These are phyloP conservation scores for Caenorhabditis macrosperma DNA, from an alignment of 2,888 invertebrate genomes.

Conservation along the genomic window DNA sequence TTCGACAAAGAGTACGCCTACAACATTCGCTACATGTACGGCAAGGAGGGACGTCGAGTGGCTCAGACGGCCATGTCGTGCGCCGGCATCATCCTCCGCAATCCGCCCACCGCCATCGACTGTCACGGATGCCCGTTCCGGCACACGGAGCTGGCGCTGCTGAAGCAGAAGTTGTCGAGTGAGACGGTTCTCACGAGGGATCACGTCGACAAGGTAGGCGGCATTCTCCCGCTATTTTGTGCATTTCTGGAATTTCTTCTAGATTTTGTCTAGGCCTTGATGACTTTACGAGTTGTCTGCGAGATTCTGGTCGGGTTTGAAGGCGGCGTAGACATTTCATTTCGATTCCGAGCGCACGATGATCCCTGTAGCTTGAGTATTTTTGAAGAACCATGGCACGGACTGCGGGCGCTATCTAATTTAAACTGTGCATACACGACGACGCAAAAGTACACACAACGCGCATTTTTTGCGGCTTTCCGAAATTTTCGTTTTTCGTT, in stretches of 20 bases:
- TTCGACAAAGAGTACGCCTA: slow-evolving; percentile 95
- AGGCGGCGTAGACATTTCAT: no score
- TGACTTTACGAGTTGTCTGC: no score
- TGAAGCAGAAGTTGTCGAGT: slow-evolving; percentile 82
- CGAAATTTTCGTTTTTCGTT: no score
- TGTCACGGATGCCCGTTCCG: slow-evolving; percentile 95
- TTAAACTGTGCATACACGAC: no score
- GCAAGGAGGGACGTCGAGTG: slow-evolving; percentile 90
- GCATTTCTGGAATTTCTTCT: no score
- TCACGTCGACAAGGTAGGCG: slow-evolving; percentile 62
- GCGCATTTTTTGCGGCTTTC: no score
- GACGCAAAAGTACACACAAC: no score
- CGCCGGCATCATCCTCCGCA: slow-evolving; percentile 88
- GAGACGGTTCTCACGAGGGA: slow-evolving; percentile 62
- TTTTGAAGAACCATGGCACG: no score
- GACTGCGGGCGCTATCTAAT: no score
- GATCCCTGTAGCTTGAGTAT: no score
- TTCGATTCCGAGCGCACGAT: no score
- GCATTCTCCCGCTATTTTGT: not conserved
- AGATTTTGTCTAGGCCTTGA: no score
- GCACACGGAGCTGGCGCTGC: slow-evolving; percentile 86
- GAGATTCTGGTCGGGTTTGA: not conserved
- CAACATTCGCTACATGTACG: slow-evolving; percentile 92
- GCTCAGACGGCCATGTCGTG: slow-evolving; percentile 86
- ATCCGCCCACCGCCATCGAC: slow-evolving; percentile 86